Evolutionary conservation across 2,113 vertebrate species (phyloP).

Genomic region (Ailurus styani): DNA sequence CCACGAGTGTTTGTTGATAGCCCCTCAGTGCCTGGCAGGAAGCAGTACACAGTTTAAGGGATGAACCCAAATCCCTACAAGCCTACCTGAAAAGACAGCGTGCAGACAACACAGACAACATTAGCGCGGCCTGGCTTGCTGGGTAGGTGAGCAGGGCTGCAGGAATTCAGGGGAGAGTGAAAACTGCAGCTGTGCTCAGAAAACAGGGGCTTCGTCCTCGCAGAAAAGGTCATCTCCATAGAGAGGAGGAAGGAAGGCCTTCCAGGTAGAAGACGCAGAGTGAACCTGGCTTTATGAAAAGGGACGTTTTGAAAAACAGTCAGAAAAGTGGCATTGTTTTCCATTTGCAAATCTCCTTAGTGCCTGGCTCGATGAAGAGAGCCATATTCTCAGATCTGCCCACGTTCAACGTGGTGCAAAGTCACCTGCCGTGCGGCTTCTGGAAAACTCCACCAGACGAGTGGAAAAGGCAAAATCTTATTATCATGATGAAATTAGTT

Average conservation of each 20-base stretch:
- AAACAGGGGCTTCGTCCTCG: not conserved
- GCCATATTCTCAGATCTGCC: not conserved
- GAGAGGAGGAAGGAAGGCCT: not conserved
- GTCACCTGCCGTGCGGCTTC: not conserved
- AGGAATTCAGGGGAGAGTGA: not conserved
- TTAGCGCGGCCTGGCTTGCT: no score
- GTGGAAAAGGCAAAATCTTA: not conserved
- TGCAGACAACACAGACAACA: not conserved
- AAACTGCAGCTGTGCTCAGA: not conserved
- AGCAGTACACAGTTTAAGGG: not conserved
- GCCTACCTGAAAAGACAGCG: not conserved
- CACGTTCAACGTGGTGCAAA: accelerated
- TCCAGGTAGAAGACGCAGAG: not conserved
- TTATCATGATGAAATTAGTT: not conserved
- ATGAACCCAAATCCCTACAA: not conserved
- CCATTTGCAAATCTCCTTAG: not conserved
- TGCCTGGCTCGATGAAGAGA: not conserved
- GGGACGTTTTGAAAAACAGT: not conserved
- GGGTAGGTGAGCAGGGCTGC: not conserved
- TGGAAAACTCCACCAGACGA: not conserved
- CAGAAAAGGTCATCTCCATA: not conserved
- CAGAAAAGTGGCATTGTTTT: not conserved
- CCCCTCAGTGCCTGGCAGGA: not conserved
- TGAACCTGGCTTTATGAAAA: not conserved
- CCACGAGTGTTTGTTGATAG: not conserved